phyloP scores from a whole-genome alignment of 2,888 invertebrate genomes.

The Volucella inanis region DNA sequence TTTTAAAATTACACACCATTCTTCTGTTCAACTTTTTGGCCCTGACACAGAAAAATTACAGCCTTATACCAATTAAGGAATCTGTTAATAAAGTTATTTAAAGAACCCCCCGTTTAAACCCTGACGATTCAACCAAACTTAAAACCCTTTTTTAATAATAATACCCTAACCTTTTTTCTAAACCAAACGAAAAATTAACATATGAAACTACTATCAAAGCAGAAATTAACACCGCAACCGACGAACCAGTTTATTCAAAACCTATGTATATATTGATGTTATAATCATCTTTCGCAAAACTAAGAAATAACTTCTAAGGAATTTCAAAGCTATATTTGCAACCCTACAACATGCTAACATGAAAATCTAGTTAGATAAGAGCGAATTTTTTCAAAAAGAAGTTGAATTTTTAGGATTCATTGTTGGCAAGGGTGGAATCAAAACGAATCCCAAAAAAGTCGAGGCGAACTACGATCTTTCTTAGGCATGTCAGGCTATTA shows the following conservation, averaged over 20 bases:
- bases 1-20: constrained; percentile 47
- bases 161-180: constrained; percentile 20
- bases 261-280: constrained; percentile 42
- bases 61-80: constrained; percentile 26
- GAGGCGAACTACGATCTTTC: constrained; percentile 46
- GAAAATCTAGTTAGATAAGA: constrained; percentile 20
- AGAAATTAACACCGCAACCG: constrained; percentile 36
- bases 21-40: constrained; percentile 14
- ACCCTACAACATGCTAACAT: constrained; percentile 20
- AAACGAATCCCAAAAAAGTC: constrained; percentile 51
- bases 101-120: constrained; percentile 37
- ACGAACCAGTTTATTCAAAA: constrained; percentile 48
- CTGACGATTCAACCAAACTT: constrained; percentile 15
- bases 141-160: constrained; percentile 6
- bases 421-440: no score
- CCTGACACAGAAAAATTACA: constrained; percentile 22
- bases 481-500: constrained; percentile 57
- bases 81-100: constrained; percentile 28
- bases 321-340: constrained; percentile 51
- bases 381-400: constrained; percentile 30
- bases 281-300: constrained; percentile 33
- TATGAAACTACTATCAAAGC: constrained; percentile 34
- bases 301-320: constrained; percentile 12
- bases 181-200: constrained; percentile 32
- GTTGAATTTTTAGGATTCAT: constrained; percentile 60